A percentile compares a stretch with the other conserved stretches of the same genome.
Conservation (phyloP, 64 coral and sea anemone genomes). For the Porites australiensis region DNA sequence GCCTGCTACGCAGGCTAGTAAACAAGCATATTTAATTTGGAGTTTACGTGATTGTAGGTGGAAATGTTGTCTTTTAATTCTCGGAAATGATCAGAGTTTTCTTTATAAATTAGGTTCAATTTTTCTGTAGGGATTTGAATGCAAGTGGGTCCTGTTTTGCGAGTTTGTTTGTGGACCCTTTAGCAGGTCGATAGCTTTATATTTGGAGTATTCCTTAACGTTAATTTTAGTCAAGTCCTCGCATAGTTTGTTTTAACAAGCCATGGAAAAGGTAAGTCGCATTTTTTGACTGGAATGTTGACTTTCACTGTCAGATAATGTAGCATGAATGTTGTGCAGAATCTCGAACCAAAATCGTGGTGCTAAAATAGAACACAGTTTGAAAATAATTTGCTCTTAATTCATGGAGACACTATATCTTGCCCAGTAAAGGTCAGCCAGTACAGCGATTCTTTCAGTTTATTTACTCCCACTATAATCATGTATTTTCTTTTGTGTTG, state of each 20-base stretch:
- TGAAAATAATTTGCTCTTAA: no score
- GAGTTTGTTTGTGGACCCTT: not conserved
- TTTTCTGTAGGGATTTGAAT: not conserved
- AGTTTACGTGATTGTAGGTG: constrained; percentile 12
- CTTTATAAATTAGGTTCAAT: not conserved
- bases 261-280: constrained; percentile 20
- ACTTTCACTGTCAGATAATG: no score
- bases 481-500: no score
- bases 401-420: no score
- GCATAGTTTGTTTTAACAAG: not conserved
- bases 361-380: no score
- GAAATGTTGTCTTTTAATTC: not conserved
- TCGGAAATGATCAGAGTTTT: not conserved
- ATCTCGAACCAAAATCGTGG: no score
- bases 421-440: not conserved
- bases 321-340: no score
- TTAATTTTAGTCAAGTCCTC: not conserved
- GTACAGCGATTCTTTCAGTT: not conserved
- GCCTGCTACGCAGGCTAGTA: no score
- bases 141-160: not conserved
- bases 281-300: no score
- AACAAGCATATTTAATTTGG: not conserved
- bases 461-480: not conserved
- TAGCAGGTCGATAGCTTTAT: not conserved
- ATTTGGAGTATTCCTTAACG: not conserved